Evolutionary conservation across 2,888 invertebrate genomes (phyloP).

Genomic region (Lithophane leautieri): DNA sequence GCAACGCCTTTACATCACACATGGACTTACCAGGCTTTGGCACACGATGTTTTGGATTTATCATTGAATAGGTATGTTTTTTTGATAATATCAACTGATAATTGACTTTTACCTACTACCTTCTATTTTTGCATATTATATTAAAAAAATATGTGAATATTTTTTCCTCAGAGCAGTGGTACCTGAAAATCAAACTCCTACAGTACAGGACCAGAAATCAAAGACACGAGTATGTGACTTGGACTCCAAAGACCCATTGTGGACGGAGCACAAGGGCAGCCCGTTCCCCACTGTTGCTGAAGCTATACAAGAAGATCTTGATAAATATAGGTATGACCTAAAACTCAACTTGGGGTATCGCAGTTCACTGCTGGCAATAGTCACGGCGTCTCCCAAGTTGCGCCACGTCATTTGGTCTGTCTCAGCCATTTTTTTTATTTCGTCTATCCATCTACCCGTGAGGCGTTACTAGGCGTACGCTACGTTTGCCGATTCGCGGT

Average conservation of each 20-base stretch:
- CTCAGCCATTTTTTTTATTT: neutral
- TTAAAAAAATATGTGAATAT: constrained; percentile 39
- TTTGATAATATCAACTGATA: constrained; percentile 10
- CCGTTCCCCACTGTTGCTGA: constrained; percentile 99
- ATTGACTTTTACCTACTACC: neutral
- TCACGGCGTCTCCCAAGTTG: neutral
- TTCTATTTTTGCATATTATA: neutral
- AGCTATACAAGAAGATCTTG: constrained; percentile 99
- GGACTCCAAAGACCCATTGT: constrained; percentile 96
- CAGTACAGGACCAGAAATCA: constrained; percentile 91
- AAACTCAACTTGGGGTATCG: neutral
- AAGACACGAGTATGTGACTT: constrained; percentile 97
- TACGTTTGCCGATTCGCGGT: neutral
- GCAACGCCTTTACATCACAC: constrained; percentile 99
- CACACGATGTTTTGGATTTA: constrained; percentile 98
- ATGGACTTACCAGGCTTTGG: constrained; percentile 99
- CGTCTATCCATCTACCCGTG: neutral
- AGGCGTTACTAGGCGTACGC: neutral
- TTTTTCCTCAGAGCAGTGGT: constrained; percentile 81
- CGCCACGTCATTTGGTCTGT: neutral
- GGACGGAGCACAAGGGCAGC: constrained; percentile 98
- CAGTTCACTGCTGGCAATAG: neutral
- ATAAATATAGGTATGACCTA: constrained; percentile 93
- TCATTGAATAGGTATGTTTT: constrained; percentile 93
- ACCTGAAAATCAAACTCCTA: constrained; percentile 82